Evolutionary conservation across 1,140 invertebrate genomes (phyloP), one percentile per base, ranked within the genome.

Genomic region (Camponotus pennsylvanicus): DNA sequence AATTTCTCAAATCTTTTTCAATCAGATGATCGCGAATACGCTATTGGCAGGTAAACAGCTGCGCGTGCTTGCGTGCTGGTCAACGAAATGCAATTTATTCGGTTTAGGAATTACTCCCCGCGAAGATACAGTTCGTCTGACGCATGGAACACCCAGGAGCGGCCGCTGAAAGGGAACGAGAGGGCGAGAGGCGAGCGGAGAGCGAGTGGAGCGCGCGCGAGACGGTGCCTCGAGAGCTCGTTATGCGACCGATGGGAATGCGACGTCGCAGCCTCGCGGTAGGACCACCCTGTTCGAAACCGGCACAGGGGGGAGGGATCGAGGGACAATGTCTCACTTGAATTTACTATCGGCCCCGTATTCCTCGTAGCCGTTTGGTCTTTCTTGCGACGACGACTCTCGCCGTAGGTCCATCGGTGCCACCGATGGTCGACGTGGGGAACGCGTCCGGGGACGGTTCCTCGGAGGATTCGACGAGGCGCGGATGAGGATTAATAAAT

Each of bases 71-170:
- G 82, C 37, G 49, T 49, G 80, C 57, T 77, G 82, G 78, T 73
- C 88, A 90, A 90, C 87, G 83, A 91, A 91, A 91, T 89, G 90
- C 87, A 90, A 92, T 92, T 92, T 90, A 92, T 92, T 92, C 91
- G 88, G 63, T 87, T 83, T 90, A 89, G 76, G 86, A 77, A 89
- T 91, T 85, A 85, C 88, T 92, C 91, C 88, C 89, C 91, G 91
- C 87, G 90, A 92, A 90, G 89, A 91, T 88, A 90, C 91, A 89
- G 92, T 92, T 93, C 87, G 90, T 88, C 84, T 92, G 92, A 92
- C 89, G 89, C 87, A 80, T 86, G 89, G 92, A 93, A 93, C 93
- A 93, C 93, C 93, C 93, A 93, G 89, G 86, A 92, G 91, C 85
- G 40, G 61, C 2, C 78, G 73, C 21, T 70, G 63, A 71, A 75